Percentiles rank a stretch among this genome's conserved stretches.
Evolutionary conservation across 2,797 vertebrate species (phyloP).

Genomic region (Poeciliopsis infans): DNA sequence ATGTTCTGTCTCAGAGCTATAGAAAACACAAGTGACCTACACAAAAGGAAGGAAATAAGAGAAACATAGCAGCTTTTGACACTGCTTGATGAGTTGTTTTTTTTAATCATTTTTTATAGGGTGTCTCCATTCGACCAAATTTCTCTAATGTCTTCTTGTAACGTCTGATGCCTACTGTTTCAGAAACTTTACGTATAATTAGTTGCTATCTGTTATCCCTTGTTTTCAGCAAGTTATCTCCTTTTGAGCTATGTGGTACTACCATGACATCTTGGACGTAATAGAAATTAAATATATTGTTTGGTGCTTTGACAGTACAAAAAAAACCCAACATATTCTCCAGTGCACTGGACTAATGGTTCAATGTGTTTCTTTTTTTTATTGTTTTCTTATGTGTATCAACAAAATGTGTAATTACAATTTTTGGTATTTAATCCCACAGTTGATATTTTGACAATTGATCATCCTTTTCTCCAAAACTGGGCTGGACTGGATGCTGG

Average conservation of each 20-base stretch:
- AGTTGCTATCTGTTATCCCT: not conserved
- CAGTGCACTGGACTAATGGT: not conserved
- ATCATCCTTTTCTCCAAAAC: constrained; percentile 21
- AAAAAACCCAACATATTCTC: not conserved
- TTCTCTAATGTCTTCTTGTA: not conserved
- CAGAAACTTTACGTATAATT: not conserved
- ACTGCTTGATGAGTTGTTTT: not conserved
- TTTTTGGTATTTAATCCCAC: constrained; percentile 7
- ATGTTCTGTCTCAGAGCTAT: constrained; percentile 63
- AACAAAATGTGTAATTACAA: not conserved
- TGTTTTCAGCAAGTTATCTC: constrained; percentile 20
- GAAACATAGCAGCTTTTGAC: not conserved
- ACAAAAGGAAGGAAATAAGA: constrained; percentile 20
- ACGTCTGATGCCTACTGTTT: not conserved
- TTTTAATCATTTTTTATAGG: not conserved
- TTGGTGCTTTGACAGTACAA: not conserved
- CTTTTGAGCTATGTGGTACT: not conserved
- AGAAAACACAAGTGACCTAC: constrained; percentile 62
- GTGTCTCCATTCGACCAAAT: not conserved
- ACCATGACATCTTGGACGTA: not conserved
- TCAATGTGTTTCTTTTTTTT: not conserved
- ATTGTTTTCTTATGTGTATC: not conserved
- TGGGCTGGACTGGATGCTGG: constrained; percentile 29
- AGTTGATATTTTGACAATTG: constrained; percentile 26
- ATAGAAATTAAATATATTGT: not conserved